phyloP scores from a whole-genome alignment of 2,888 invertebrate species.

The Galerucella calmariensis region DNA sequence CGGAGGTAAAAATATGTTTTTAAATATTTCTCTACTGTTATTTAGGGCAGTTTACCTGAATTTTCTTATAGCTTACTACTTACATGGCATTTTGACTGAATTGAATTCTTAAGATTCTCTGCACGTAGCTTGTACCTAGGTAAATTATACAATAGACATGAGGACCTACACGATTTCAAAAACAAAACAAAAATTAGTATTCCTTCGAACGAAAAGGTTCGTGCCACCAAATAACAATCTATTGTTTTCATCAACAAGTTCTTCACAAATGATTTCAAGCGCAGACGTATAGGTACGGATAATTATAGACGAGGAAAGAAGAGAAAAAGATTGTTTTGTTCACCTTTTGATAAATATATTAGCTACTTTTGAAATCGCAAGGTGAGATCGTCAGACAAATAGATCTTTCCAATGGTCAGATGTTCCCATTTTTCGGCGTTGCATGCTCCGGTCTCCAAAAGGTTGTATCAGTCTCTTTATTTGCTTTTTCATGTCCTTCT shows the following conservation, averaged over 20 bases:
- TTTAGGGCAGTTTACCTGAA: background rate
- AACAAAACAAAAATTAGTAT: slow-evolving; percentile 24
- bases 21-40: too few relatives aligned
- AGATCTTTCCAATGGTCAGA: too few relatives aligned
- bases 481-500: too few relatives aligned
- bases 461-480: too few relatives aligned
- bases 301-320: too few relatives aligned
- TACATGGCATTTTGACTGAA: background rate
- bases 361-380: too few relatives aligned
- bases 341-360: too few relatives aligned
- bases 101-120: background rate
- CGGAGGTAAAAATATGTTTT: too few relatives aligned
- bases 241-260: slow-evolving; percentile 21
- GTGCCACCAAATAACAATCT: slow-evolving; percentile 31
- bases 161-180: slow-evolving; percentile 25
- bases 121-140: slow-evolving; percentile 10
- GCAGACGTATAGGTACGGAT: background rate
- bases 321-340: too few relatives aligned
- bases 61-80: background rate
- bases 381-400: too few relatives aligned
- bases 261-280: background rate
- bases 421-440: too few relatives aligned
- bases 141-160: slow-evolving; percentile 23
- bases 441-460: too few relatives aligned
- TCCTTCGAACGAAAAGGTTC: slow-evolving; percentile 22